Evolutionary conservation across 2,113 vertebrate genomes (phyloP), one percentile per base, ranked within the genome.

Genomic region (Anarhynchus alexandrinus): DNA sequence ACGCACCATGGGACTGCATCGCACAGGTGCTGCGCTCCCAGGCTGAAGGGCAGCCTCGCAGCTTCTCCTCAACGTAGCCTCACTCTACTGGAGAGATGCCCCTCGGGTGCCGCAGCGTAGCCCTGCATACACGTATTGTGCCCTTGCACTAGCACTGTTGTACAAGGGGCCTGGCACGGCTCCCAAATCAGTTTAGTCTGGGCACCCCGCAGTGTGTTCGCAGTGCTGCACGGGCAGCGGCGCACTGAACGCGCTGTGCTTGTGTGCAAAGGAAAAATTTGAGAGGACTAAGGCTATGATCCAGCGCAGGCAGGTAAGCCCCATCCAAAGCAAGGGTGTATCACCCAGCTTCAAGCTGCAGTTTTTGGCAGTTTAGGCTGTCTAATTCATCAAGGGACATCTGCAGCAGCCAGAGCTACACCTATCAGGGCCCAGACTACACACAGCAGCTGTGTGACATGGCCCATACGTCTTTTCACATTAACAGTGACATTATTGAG

Each of bases 121-220:
- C 1, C 1, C 42, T 42, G 45, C 51, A 25, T 1, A 0, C 2
- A 25, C 4, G 5, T 34, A 1, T 15, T 4, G 11, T 15, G 64
- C 73, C 54, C 15, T 69, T 47, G 36, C 47, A 25, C 26, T 9
- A 11, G 18, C 32, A 2, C n/a, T 3, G 0, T 11, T 29, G 9
- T 4, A 27, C 42, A 19, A 45, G 40, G 16, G 27, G 12, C 26
- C 40, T 65, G 3, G 0, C 40, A 70, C 0, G 0, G 5, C 32
- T 15, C 3, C 0, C 8, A 15, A 5, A 40, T 12, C 54, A 12
- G 17, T 29, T 25, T 62, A n/a, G 5, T 4, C 58, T 65, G 72
- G 32, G 13, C 62, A 40, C 3, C 17, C 16, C 14, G 2, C 1
- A 0, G 2, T 29, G 12, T 8, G 29, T 2, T 43, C 40, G 38